These are phyloP conservation scores for Tragelaphus eurycerus DNA, from an alignment of 2,797 vertebrate species.

Conservation along the genomic window DNA sequence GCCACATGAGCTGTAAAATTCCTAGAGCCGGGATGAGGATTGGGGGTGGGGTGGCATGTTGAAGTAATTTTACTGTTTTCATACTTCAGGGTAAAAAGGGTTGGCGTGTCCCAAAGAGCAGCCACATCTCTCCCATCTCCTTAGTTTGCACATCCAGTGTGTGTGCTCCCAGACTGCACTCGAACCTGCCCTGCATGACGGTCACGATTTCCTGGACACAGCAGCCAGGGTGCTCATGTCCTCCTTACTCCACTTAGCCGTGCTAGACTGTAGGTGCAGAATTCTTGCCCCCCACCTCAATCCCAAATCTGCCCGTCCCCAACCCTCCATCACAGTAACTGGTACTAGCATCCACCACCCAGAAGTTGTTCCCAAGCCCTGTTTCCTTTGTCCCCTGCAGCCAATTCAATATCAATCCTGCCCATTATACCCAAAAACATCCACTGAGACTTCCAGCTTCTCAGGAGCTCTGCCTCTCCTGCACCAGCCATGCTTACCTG, in stretches of 20 bases:
- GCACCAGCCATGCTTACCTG: neutral
- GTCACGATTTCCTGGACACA: fast-evolving
- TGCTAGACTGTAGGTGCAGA: neutral
- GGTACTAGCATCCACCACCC: neutral
- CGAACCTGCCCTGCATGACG: neutral
- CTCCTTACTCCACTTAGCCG: too few relatives aligned
- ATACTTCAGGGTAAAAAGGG: neutral
- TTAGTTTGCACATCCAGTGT: fast-evolving
- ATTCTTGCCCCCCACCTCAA: neutral
- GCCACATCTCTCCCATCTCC: fast-evolving
- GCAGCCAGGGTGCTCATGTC: neutral
- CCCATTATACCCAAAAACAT: neutral
- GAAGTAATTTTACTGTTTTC: neutral
- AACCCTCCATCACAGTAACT: neutral
- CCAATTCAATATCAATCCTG: neutral
- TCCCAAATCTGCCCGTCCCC: too few relatives aligned
- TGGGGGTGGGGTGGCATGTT: neutral
- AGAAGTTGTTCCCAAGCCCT: fast-evolving
- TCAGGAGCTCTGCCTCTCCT: neutral
- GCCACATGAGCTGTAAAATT: neutral
- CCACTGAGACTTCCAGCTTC: neutral
- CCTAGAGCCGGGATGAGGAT: neutral
- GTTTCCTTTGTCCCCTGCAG: neutral
- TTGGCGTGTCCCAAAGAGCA: neutral
- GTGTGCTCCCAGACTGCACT: neutral